Evolutionary conservation across 2,797 vertebrate species (phyloP), one percentile per base, ranked within the genome.

Genomic region (Huso huso): DNA sequence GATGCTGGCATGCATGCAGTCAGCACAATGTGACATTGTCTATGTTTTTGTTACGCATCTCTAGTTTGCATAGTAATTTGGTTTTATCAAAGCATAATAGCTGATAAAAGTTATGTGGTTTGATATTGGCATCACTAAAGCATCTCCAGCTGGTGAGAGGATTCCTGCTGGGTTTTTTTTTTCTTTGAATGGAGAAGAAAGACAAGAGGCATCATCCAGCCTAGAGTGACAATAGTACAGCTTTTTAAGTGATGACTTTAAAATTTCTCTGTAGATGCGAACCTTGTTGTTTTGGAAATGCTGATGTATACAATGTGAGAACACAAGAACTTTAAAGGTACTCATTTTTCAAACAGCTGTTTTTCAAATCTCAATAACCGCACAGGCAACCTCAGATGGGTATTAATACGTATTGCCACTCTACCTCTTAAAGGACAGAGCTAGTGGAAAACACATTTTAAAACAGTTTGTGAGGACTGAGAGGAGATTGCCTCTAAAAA

Each of bases 401-500:
- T n/a, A n/a, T 11, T 5, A 58, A 58, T 13, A 7, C 15, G 12
- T 58, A 58, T 58, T 58, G 11, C 55, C 55, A 58, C 37, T 37
- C 9, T 58, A 48, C 13, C 64, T 66, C 23, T 66, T 53, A 66
- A 48, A 18, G 79, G 80, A 80, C 82, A 68, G 65, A 71, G 18
- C 18, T 18, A 18, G 18, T 18, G 18, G 79, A 80, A 80, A 18
- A 18, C 82, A 68, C 63, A 71, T 63, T 71, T 71, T 74, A 76
- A 10, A 70, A 66, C 80, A 68, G 73, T 77, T 74, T 74, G 80
- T 82, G 74, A 81, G 61, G 79, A 83, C 69, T 81, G 82, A 84
- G 80, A 82, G 76, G 67, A 78, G 83, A 86, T 86, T 82, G 82
- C 81, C 80, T 77, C 75, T 75, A 73, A 81, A 82, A 86, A 86